Evolutionary conservation across 2,797 vertebrate species (phyloP).

Genomic region (Pyrrhura leucotis): DNA sequence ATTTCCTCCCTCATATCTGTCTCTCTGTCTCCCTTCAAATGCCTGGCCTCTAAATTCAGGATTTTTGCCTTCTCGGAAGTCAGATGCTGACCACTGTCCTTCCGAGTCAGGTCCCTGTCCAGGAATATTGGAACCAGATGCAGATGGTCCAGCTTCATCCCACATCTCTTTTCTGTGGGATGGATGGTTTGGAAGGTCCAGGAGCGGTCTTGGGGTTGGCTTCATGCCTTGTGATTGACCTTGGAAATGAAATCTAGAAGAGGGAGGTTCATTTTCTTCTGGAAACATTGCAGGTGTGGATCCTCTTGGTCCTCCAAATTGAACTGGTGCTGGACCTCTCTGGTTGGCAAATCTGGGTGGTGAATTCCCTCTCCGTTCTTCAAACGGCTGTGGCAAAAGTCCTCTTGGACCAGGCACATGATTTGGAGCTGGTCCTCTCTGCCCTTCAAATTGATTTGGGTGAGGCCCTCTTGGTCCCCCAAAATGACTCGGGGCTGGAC

Average conservation of each 20-base stretch:
- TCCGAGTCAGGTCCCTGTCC: slow-evolving; percentile 79
- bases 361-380: slow-evolving; percentile 73
- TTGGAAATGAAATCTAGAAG: slow-evolving; percentile 78
- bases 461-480: slow-evolving; percentile 80
- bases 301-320: slow-evolving; percentile 84
- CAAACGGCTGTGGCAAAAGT: slow-evolving; percentile 69
- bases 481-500: slow-evolving; percentile 81
- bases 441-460: slow-evolving; percentile 69
- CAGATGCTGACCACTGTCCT: slow-evolving; percentile 81
- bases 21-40: slow-evolving; percentile 82
- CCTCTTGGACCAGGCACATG: slow-evolving; percentile 71
- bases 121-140: slow-evolving; percentile 65
- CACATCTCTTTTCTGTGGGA: slow-evolving; percentile 77
- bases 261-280: slow-evolving; percentile 74
- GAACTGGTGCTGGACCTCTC: slow-evolving; percentile 80
- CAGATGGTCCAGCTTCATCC: slow-evolving; percentile 74
- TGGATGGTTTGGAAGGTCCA: slow-evolving; percentile 89
- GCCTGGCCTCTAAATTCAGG: slow-evolving; percentile 78
- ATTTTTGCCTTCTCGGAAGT: slow-evolving; percentile 84
- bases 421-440: slow-evolving; percentile 70
- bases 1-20: slow-evolving; percentile 84
- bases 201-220: slow-evolving; percentile 80
- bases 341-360: slow-evolving; percentile 74
- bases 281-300: slow-evolving; percentile 74
- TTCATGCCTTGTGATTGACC: slow-evolving; percentile 73